Conservation (phyloP, 2,797 vertebrate genomes). For the Eremophila alpestris region DNA sequence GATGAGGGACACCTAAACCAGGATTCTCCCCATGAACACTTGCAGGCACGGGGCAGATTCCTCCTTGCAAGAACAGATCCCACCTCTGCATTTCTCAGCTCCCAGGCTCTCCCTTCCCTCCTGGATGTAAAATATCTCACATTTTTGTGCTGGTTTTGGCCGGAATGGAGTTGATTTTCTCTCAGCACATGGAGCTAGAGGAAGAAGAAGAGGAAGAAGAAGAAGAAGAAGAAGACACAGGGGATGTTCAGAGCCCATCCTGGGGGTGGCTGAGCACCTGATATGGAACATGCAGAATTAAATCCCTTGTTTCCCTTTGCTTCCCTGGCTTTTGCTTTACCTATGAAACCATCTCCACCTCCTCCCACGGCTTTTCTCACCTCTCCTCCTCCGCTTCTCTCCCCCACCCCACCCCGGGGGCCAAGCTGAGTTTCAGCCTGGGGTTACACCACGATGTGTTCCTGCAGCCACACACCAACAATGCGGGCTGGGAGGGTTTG, state of each 20-base stretch:
- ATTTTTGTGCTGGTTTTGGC: background rate
- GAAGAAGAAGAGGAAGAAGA: accelerated
- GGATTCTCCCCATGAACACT: background rate
- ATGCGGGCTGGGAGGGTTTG: conserved; percentile 24
- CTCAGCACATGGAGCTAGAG: background rate
- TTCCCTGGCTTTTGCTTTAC: background rate
- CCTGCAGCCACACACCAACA: conserved; percentile 32
- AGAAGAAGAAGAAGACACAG: accelerated
- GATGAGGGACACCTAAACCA: background rate
- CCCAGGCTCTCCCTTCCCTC: background rate
- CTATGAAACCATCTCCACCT: background rate
- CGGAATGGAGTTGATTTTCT: background rate
- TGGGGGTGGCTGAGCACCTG: background rate
- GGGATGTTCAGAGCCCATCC: background rate
- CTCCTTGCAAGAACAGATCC: accelerated
- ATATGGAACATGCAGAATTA: background rate
- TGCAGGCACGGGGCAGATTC: background rate
- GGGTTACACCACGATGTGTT: background rate
- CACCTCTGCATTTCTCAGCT: background rate
- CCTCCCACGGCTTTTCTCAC: background rate
- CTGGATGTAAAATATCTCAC: background rate
- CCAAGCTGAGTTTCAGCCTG: background rate
- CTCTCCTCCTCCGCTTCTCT: background rate
- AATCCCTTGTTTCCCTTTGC: background rate
- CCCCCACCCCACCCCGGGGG: background rate